Base-by-base conservation (phyloP, 2,113 vertebrate genomes). In the Empidonax alnorum region DNA sequence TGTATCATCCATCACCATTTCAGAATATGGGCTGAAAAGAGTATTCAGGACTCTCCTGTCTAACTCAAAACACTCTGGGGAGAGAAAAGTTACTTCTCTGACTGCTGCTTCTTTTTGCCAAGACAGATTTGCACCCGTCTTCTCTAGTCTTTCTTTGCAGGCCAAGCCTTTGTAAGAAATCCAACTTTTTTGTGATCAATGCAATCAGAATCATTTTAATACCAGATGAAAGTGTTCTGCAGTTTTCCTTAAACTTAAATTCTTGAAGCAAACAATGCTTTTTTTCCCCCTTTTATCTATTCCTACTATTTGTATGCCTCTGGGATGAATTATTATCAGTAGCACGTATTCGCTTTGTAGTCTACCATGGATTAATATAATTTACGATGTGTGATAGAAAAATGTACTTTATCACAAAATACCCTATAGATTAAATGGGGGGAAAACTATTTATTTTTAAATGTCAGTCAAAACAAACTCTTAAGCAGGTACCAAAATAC, bases 111-210 rank as follows among this genome's bases (percentile, higher is more conserved):
- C 84, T 94, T 96, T 94, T 80, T 93, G 58, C 90, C 75, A 62
- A 79, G 83, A 59, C 42, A 80, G 69, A 90, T 72, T 84, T 95
- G 82, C 59, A 65, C 79, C 83, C 67, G 69, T 77, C 87, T 92
- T 44, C 46, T 67, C 46, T 59, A 65, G 65, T 89, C 69, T 96
- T 95, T 73, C 33, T 96, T 82, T 96, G 94, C 83, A 83, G 87
- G 69, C 79, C 91, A 90, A 2, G 79, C 80, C 66, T 84, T 91
- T 93, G 23, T 94, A 90, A 96, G 67, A 96, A 96, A 93, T 93
- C 33, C 58, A 93, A 46, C 41, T 67, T 85, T 89, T 81, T 94
- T 56, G 85, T 92, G 71, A 69, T 96, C 66, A 50, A 6, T 96
- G 73, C 83, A 95, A 74, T 80, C 90, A 88, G 74, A 96, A 49